Evolutionary conservation across 92 coral and sea anemone genomes (phyloP).

Genomic region (Palythoa caribaeorum): DNA sequence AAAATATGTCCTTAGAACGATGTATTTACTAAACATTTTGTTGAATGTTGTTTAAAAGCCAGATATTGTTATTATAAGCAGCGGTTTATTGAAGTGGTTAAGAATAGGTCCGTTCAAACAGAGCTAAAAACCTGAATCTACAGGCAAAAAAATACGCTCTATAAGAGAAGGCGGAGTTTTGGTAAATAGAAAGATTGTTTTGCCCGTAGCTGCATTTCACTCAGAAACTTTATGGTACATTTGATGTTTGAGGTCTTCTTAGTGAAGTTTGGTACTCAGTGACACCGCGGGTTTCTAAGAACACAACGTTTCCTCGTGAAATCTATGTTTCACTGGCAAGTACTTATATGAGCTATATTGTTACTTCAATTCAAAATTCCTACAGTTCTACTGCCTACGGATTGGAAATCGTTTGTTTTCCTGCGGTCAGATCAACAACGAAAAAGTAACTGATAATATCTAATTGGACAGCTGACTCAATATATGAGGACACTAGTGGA

Average conservation of each 20-base stretch:
- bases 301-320: too few relatives aligned
- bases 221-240: background rate
- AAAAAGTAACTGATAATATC: background rate
- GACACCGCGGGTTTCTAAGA: too few relatives aligned
- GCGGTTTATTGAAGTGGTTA: background rate
- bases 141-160: background rate
- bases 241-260: background rate
- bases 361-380: background rate
- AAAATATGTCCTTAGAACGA: too few relatives aligned
- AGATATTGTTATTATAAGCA: background rate
- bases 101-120: background rate
- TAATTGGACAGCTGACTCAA: background rate
- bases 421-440: background rate
- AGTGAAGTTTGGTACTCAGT: background rate
- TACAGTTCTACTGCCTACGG: background rate
- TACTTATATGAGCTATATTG: too few relatives aligned
- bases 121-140: background rate
- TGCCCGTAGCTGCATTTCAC: background rate
- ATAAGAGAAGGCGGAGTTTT: constrained; percentile 16
- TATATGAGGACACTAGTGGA: background rate
- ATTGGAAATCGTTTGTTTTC: background rate
- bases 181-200: background rate
- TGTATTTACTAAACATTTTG: constrained; percentile 30
- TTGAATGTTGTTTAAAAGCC: background rate
- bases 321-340: too few relatives aligned